Percentiles rank a stretch among this genome's conserved stretches.
These are phyloP conservation scores for Aphelocoma coerulescens DNA, from an alignment of 2,113 vertebrate species.

Conservation along the genomic window DNA sequence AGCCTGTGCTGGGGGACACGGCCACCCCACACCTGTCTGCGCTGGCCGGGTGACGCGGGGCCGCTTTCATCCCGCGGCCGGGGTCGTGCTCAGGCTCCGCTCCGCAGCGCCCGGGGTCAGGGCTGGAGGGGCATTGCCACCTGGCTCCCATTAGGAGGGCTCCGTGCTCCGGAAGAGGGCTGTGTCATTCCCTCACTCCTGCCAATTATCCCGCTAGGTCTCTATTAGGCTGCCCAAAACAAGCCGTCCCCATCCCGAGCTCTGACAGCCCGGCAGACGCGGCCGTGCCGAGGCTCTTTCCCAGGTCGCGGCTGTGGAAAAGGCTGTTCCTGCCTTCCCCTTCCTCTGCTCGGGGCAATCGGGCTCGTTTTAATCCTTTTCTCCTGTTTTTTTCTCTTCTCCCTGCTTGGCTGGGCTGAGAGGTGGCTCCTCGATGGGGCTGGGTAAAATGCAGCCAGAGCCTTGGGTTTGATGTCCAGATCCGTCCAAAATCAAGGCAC, in stretches of 20 bases:
- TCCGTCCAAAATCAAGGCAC: not conserved
- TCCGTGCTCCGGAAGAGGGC: not conserved
- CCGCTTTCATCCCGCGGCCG: not conserved
- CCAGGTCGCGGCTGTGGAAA: not conserved
- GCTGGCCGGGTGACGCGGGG: not conserved
- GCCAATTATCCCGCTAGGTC: slow-evolving; percentile 42
- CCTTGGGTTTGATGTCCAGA: accelerated
- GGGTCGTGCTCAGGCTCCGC: not conserved
- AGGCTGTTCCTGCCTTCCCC: accelerated
- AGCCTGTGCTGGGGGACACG: not conserved
- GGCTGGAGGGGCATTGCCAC: slow-evolving; percentile 29
- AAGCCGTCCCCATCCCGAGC: not conserved
- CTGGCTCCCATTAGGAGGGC: slow-evolving; percentile 58
- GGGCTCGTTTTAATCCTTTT: not conserved
- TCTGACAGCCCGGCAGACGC: not conserved
- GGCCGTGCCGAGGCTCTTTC: not conserved
- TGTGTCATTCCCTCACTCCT: not conserved
- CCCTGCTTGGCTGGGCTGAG: not conserved
- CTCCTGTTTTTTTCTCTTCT: not conserved
- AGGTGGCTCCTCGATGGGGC: accelerated
- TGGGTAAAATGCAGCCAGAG: not conserved
- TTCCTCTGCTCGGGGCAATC: not conserved
- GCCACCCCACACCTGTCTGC: slow-evolving; percentile 22
- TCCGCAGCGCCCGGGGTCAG: not conserved
- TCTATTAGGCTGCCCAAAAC: not conserved